Conservation (phyloP, 2,797 vertebrate species). For the Chaetophractus vellerosus region DNA sequence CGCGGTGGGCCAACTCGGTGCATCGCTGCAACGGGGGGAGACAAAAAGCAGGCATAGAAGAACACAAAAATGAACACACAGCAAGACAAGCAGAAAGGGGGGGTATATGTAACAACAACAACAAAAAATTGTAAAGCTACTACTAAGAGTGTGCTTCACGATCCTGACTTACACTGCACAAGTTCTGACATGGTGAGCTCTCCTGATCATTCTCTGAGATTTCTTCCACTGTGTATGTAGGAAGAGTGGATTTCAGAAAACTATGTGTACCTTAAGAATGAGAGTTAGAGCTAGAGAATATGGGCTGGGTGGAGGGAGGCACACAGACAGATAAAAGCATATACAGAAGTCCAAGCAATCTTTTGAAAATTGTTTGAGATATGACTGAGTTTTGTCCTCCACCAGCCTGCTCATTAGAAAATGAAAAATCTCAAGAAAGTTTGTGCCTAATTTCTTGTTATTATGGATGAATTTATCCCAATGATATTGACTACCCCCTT, state of each 20-base stretch:
- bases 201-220: neutral
- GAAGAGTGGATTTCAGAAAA: conserved; percentile 24
- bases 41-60: too few relatives aligned
- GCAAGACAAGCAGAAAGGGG: too few relatives aligned
- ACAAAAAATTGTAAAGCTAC: conserved; percentile 50
- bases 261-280: neutral
- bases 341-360: neutral
- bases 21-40: too few relatives aligned
- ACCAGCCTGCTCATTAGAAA: conserved; percentile 11
- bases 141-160: conserved; percentile 63
- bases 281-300: neutral
- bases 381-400: neutral
- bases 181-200: neutral
- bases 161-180: neutral
- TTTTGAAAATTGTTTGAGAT: neutral
- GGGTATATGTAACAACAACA: too few relatives aligned
- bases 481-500: neutral
- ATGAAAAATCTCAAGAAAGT: neutral
- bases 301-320: neutral
- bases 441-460: conserved; percentile 15
- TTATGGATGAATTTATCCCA: neutral
- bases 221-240: neutral
- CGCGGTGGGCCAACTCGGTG: too few relatives aligned
- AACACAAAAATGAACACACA: too few relatives aligned
- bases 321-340: neutral